Evolutionary conservation across 2,888 invertebrate species (phyloP), one percentile per base, ranked within the genome.

Genomic region (Pammene fasciana): DNA sequence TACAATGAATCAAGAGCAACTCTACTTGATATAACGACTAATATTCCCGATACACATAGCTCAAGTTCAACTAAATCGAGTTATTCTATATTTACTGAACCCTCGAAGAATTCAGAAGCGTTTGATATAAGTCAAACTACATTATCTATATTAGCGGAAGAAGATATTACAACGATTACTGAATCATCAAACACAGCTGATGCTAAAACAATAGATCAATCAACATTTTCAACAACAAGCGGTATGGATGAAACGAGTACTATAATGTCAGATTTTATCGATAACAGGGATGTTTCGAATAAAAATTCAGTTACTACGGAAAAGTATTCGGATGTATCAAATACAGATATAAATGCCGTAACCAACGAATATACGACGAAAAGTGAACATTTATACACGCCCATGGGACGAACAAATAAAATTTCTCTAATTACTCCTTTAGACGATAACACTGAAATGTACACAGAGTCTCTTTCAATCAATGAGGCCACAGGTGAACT

Each of bases 121-220:
- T n/a, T 62, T 52, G 50, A 62, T 52, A 26, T 50, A 50, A 38
- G 11, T 16, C 36, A 16, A 41, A 62, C 38, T 6, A 62, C 50
- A 18, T 41, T 18, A 41, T 50, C 38, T 6, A 62, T 41, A 18
- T 41, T 18, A 38, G 9, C 38, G 11, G 50, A 50, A 38, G 13
- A 61, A 60, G 14, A 46, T 60, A 36, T 36, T 26, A 46, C n/a
- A 34, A 36, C 50, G n/a, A 50, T 16, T 18, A 61, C 50, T 9
- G 48, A 61, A 36, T 50, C n/a, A 48, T 11, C 14, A 48, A 43
- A 16, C 6, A 48, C 16, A 48, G 10, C 34, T 14, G 14, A 48
- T 5, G 48, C 34, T 46, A 14, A 26, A 45, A n/a, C 34, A 16
- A 46, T 34, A 34, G 11, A 48, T 48, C 9, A 36, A 50, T 41